phyloP scores from a whole-genome alignment of 2,797 vertebrate genomes.

The Phataginus tricuspis region DNA sequence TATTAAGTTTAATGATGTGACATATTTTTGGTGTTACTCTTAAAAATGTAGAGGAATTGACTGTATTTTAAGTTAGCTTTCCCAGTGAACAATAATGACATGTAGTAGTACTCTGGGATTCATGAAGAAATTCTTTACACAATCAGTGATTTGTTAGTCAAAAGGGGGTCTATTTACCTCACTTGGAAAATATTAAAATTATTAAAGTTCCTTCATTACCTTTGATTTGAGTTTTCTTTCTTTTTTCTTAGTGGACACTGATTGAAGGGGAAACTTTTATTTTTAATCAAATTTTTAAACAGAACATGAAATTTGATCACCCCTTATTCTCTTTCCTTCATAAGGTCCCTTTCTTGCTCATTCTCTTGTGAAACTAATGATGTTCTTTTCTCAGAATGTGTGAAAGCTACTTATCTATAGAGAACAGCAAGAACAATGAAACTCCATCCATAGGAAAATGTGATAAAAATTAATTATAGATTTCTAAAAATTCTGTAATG shows the following conservation, averaged over 20 bases:
- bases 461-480: constrained; percentile 32
- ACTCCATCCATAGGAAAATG: not conserved
- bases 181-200: not conserved
- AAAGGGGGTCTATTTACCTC: not conserved
- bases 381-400: not conserved
- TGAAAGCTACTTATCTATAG: not conserved
- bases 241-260: not conserved
- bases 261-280: not conserved
- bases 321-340: not conserved
- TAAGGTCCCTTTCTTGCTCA: not conserved
- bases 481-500: not conserved
- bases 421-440: not conserved
- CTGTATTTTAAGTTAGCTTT: not conserved
- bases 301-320: not conserved
- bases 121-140: not conserved
- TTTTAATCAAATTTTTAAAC: not conserved
- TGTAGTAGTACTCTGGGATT: not conserved
- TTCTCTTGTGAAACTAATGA: not conserved
- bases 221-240: not conserved
- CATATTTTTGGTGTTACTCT: not conserved
- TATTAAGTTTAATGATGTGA: not conserved
- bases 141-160: not conserved
- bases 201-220: not conserved
- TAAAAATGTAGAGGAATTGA: not conserved
- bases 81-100: not conserved